Conservation (phyloP, 1,140 invertebrate genomes). For the Drosophila arizonae region DNA sequence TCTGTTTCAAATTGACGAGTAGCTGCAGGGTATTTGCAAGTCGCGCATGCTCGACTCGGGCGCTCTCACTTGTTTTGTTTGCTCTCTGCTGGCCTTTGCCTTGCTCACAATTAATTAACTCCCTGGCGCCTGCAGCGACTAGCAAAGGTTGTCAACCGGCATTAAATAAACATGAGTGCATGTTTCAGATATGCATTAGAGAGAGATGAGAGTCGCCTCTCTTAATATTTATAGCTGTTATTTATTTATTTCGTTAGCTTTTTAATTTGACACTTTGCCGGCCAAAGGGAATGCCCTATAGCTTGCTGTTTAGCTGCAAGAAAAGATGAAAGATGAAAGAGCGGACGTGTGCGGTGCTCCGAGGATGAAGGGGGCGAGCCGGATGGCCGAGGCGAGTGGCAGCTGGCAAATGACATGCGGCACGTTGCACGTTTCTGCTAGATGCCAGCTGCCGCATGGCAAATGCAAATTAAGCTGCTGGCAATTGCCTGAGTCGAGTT, state of each 20-base stretch:
- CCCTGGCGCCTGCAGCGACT: not conserved
- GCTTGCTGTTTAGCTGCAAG: not conserved
- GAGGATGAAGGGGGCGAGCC: not conserved
- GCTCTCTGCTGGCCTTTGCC: not conserved
- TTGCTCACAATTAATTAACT: conserved; percentile 16
- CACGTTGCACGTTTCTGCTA: conserved; percentile 6
- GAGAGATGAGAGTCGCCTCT: not conserved
- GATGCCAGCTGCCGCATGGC: conserved; percentile 7
- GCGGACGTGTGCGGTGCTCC: not conserved
- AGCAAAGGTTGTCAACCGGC: conserved; percentile 2
- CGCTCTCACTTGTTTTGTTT: not conserved
- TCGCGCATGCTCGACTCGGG: too few relatives aligned
- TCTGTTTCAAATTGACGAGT: too few relatives aligned
- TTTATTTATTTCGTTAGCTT: conserved; percentile 3
- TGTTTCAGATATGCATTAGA: not conserved
- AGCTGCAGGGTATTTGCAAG: too few relatives aligned
- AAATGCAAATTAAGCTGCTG: conserved; percentile 32
- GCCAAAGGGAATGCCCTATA: conserved; percentile 32
- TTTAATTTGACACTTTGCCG: conserved; percentile 1
- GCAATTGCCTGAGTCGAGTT: conserved; percentile 21
- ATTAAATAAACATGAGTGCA: conserved; percentile 21
- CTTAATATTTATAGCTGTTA: conserved; percentile 6
- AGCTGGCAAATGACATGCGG: not conserved
- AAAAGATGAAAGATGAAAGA: conserved; percentile 30
- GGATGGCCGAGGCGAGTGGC: not conserved